Conservation (phyloP, 2,113 vertebrate species). For the Mystacornis crossleyi region DNA sequence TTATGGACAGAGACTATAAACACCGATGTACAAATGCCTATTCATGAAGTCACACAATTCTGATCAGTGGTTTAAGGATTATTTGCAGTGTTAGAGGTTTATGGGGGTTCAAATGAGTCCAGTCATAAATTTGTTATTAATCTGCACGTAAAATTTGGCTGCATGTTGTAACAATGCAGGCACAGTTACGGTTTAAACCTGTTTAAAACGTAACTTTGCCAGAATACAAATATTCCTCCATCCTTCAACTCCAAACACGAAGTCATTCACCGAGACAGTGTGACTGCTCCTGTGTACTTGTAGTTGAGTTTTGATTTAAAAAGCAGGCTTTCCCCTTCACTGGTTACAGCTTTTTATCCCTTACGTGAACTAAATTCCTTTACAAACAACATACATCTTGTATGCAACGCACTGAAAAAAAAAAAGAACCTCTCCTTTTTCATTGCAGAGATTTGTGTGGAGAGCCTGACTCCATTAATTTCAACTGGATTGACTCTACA, state of each 20-base stretch:
- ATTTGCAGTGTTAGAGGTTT: not conserved
- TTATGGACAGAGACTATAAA: conserved; percentile 16
- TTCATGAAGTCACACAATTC: not conserved
- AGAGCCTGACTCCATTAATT: conserved; percentile 81
- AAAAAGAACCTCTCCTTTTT: conserved; percentile 54
- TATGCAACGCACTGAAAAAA: conserved; percentile 19
- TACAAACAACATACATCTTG: conserved; percentile 78
- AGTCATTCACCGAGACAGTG: not conserved
- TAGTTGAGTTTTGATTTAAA: conserved; percentile 38
- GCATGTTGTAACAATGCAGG: not conserved
- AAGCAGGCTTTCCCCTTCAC: conserved; percentile 17
- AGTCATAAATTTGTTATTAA: not conserved
- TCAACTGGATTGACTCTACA: conserved; percentile 72
- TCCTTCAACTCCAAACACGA: not conserved
- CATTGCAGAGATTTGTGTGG: conserved; percentile 74
- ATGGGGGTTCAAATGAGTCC: not conserved
- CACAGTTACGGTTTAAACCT: not conserved
- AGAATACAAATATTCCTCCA: not conserved
- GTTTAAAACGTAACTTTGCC: not conserved
- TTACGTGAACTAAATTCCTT: conserved; percentile 70
- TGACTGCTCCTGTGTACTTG: not conserved
- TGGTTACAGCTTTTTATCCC: conserved; percentile 64
- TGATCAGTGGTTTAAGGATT: not conserved
- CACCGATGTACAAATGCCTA: not conserved
- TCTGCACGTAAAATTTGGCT: not conserved